A percentile compares a stretch with the other conserved stretches of the same genome.
phyloP scores from a whole-genome alignment of 2,113 vertebrate genomes.

The Oreocharis arfaki region DNA sequence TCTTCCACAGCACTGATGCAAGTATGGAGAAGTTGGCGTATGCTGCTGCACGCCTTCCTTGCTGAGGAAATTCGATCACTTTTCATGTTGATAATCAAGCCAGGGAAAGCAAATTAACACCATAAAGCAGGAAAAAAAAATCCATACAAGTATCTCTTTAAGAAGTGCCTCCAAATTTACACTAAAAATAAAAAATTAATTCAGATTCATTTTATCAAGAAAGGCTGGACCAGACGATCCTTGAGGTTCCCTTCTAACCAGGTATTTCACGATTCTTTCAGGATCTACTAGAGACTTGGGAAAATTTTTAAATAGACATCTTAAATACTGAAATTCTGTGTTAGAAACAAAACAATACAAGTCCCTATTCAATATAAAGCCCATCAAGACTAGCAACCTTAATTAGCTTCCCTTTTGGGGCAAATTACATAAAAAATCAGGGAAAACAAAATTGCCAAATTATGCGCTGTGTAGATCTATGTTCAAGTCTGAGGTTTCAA shows the following conservation, averaged over 20 bases:
- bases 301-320: neutral
- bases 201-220: neutral
- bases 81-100: neutral
- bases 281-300: neutral
- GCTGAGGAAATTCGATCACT: accelerated
- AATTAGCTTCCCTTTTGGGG: neutral
- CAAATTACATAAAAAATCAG: neutral
- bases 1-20: neutral
- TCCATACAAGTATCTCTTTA: neutral
- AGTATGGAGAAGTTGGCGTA: accelerated
- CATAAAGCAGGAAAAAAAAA: neutral
- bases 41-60: accelerated
- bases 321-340: neutral
- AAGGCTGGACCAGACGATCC: neutral
- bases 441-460: accelerated
- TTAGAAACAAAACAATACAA: neutral
- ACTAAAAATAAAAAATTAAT: neutral
- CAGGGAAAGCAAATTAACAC: neutral
- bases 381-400: neutral
- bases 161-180: neutral
- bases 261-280: neutral
- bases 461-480: neutral
- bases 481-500: neutral
- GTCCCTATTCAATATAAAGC: neutral
- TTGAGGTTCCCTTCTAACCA: neutral